A percentile compares a stretch with the other conserved stretches of the same genome.
phyloP scores from a whole-genome alignment of 2,113 vertebrate genomes.

The Benitochromis conjunctus region DNA sequence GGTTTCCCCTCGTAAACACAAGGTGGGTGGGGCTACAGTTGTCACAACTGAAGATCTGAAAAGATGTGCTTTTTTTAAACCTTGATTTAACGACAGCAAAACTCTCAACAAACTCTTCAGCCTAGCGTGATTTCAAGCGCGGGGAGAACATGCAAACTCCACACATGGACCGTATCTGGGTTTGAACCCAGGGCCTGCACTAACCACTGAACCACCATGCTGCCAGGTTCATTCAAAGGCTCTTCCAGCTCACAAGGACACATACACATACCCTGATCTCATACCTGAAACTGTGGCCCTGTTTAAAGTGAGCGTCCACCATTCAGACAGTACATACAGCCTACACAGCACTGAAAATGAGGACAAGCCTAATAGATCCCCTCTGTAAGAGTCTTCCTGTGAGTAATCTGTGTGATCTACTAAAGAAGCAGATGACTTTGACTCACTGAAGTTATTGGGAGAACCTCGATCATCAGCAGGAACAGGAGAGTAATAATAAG shows the following conservation, averaged over 20 bases:
- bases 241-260: not conserved
- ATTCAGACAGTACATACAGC: not conserved
- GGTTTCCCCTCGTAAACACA: not conserved
- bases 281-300: not conserved
- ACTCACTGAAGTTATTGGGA: not conserved
- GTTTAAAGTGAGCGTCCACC: not conserved
- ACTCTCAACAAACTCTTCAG: not conserved
- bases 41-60: not conserved
- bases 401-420: not conserved
- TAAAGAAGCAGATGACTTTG: not conserved
- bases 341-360: not conserved
- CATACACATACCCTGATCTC: not conserved
- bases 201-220: not conserved
- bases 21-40: fast-evolving
- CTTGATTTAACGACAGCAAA: not conserved
- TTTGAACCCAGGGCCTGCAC: not conserved
- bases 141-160: not conserved
- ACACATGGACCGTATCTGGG: not conserved
- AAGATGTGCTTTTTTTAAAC: not conserved
- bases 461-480: not conserved
- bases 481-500: not conserved
- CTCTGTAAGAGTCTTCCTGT: not conserved
- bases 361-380: not conserved
- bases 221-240: not conserved
- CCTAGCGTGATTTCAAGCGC: not conserved